A percentile compares a stretch with the other conserved stretches of the same genome.
These are phyloP conservation scores for Aythya baeri DNA, from an alignment of 2,113 vertebrate genomes.

Conservation along the genomic window DNA sequence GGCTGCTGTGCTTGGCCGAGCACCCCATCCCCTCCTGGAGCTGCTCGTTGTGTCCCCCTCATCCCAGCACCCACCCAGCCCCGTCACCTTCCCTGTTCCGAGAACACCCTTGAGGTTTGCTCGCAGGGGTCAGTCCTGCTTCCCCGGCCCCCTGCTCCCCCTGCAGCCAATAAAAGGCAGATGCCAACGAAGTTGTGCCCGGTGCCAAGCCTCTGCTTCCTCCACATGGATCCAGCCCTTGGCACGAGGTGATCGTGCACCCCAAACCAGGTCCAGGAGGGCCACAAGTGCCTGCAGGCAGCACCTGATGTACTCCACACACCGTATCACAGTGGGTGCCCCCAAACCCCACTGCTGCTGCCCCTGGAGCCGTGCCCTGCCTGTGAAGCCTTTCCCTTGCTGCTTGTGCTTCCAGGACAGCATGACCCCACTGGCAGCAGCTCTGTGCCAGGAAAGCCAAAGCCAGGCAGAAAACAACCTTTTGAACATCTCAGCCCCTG, in stretches of 20 bases:
- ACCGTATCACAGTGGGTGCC: not conserved
- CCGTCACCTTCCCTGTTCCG: not conserved
- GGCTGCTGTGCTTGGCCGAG: not conserved
- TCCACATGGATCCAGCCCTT: not conserved
- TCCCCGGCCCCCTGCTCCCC: not conserved
- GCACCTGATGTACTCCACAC: fast-evolving
- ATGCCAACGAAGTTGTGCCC: not conserved
- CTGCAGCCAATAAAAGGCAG: slow-evolving; percentile 50
- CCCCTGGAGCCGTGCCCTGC: fast-evolving
- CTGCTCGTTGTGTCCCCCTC: fast-evolving
- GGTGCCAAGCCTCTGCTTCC: not conserved
- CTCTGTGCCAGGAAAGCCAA: not conserved
- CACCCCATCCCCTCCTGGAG: fast-evolving
- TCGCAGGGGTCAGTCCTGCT: not conserved
- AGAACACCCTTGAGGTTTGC: not conserved
- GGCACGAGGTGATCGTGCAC: fast-evolving
- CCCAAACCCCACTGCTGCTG: fast-evolving
- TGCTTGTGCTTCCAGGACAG: fast-evolving
- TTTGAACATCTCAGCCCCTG: fast-evolving
- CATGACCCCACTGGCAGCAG: not conserved
- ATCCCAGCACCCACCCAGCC: not conserved
- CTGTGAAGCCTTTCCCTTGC: not conserved
- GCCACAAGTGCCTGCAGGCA: no score
- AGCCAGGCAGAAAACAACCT: not conserved
- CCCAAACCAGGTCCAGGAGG: fast-evolving